Evolutionary conservation across 2,888 invertebrate genomes (phyloP).

Genomic region (Apotomis betuletana): DNA sequence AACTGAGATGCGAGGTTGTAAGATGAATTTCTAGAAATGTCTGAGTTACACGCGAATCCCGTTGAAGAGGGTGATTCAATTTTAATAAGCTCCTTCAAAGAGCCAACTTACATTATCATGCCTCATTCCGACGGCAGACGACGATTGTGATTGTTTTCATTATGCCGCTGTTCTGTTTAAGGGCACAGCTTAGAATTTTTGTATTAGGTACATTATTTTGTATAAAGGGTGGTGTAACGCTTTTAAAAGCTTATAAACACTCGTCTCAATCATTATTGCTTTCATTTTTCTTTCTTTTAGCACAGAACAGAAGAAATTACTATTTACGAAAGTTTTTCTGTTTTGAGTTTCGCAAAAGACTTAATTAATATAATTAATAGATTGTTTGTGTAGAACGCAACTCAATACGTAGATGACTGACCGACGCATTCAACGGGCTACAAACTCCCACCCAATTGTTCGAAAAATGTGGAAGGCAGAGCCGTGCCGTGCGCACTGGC

Average conservation of each 20-base stretch:
- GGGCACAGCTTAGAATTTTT: slow-evolving; percentile 22
- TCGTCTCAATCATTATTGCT: too few species aligned
- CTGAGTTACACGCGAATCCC: slow-evolving; percentile 58
- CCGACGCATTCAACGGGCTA: too few species aligned
- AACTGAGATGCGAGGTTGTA: slow-evolving; percentile 3
- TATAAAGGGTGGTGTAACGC: slow-evolving; percentile 4
- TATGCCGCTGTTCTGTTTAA: slow-evolving; percentile 28
- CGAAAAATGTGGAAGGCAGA: too few species aligned
- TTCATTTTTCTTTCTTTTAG: too few species aligned
- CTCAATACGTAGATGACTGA: too few species aligned
- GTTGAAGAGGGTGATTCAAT: slow-evolving; percentile 63
- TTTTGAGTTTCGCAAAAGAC: too few species aligned
- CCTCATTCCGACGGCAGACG: slow-evolving; percentile 55
- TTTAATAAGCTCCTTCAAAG: slow-evolving; percentile 64
- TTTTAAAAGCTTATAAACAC: neutral
- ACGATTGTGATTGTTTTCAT: slow-evolving; percentile 40
- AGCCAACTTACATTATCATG: slow-evolving; percentile 65
- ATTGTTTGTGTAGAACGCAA: too few species aligned
- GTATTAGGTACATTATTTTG: slow-evolving; percentile 16
- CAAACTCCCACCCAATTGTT: too few species aligned
- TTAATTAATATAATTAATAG: too few species aligned
- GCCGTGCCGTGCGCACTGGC: too few species aligned
- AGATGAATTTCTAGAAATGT: slow-evolving; percentile 48
- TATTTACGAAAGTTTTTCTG: too few species aligned
- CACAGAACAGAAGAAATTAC: too few species aligned